Base-by-base conservation (phyloP, 2,888 invertebrate genomes). In the Phasia obesa region DNA sequence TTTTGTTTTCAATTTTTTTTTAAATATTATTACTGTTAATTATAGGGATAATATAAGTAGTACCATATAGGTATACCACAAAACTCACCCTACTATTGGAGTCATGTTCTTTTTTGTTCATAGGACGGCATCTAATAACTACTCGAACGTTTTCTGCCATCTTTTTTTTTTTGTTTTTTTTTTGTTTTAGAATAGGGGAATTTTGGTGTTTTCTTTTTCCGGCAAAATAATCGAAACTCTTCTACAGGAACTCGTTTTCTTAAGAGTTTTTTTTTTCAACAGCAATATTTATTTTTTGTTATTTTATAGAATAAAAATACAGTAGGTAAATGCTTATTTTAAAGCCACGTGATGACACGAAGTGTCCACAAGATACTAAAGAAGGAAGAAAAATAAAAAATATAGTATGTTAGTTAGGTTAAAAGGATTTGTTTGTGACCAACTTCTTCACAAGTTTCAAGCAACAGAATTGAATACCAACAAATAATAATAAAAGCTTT, bases 81-180 rank as follows among this genome's bases (percentile, higher is more conserved):
- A 47, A 15, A 42, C 57, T 53, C 42, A 71, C 81, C 57, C 47
- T 55, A 25, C 55, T 47, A 57, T 64, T 62, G n/a, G 62, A 55
- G 4, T 77, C 77, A 47, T 77, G 70, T 35, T 77, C 77, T 38
- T 53, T 77, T 57, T 77, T 77, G 21, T 77, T 77, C 70, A 77
- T 77, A 11, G 77, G 70, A 25, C 77, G 77, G n/a, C 77, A 77
- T 70, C 77, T 44, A 11, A 70, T 25, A 44, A 77, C 70, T 13
- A 77, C 77, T 47, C 70, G 70, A 17, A 77, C 77, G 51, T 73
- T 73, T 73, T 79, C 73, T 13, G 79, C 59, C 79, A 79, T 79
- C 59, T 51, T 19, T 21, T 23, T 42, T n/a, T 57, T 49, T 59
- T 13, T 2, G 15, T 23, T 13, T 15, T 27, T 35, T 19, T 13